These are phyloP conservation scores for Xiphophorus hellerii DNA, from an alignment of 2,113 vertebrate species.

Conservation along the genomic window DNA sequence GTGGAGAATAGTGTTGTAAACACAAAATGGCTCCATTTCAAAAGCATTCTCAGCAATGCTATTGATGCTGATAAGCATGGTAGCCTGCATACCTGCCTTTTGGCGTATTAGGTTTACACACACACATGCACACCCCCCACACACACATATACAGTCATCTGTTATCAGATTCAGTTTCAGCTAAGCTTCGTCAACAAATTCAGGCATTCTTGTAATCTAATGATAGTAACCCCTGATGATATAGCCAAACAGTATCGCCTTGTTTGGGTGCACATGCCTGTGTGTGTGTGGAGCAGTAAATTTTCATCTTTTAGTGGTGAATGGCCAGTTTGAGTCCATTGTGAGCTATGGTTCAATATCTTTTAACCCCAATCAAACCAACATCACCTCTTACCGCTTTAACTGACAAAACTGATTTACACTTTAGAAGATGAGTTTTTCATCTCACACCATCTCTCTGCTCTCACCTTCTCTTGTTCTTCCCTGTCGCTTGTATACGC, in stretches of 20 bases:
- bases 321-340: slow-evolving; percentile 9
- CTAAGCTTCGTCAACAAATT: not conserved
- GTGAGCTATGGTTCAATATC: slow-evolving; percentile 14
- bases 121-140: too few relatives aligned
- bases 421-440: slow-evolving; percentile 7
- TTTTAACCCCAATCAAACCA: slow-evolving; percentile 17
- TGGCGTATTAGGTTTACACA: not conserved
- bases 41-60: not conserved
- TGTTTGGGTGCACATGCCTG: not conserved
- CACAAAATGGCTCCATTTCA: slow-evolving; percentile 16
- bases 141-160: too few relatives aligned
- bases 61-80: slow-evolving; percentile 8
- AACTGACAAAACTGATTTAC: slow-evolving; percentile 20
- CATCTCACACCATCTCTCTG: not conserved
- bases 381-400: slow-evolving; percentile 7
- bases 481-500: slow-evolving; percentile 1
- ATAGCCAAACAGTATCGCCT: not conserved
- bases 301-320: slow-evolving; percentile 23
- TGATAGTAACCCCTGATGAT: not conserved
- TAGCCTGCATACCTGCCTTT: not conserved
- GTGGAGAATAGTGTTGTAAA: slow-evolving; percentile 3
- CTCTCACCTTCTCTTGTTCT: slow-evolving; percentile 1
- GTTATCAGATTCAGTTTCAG: too few relatives aligned
- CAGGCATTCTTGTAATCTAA: not conserved
- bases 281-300: not conserved